A percentile compares a stretch with the other conserved stretches of the same genome.
Conservation (phyloP, 1,140 invertebrate genomes). For the Globodera ellingtonae region DNA sequence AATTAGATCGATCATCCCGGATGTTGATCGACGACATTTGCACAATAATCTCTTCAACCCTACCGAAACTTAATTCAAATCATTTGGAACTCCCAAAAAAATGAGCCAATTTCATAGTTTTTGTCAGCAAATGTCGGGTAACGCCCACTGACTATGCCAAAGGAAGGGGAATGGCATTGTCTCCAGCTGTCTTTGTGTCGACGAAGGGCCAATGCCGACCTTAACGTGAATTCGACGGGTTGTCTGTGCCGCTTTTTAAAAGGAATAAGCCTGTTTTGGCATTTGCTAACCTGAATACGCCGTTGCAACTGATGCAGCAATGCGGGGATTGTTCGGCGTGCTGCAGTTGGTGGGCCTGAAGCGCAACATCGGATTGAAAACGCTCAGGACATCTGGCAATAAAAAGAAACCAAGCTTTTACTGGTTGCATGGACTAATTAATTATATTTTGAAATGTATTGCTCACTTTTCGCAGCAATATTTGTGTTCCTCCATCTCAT, state of each 20-base stretch:
- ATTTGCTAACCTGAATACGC: conserved; percentile 34
- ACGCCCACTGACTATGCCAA: conserved; percentile 38
- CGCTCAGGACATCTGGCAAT: conserved; percentile 46
- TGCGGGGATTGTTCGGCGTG: conserved; percentile 52
- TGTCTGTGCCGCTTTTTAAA: background rate
- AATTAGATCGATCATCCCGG: background rate
- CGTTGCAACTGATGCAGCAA: conserved; percentile 42
- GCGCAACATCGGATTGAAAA: conserved; percentile 38
- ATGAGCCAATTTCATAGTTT: too few species aligned
- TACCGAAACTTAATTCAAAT: too few species aligned
- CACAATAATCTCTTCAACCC: too few species aligned
- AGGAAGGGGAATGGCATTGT: conserved; percentile 50
- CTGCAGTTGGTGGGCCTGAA: conserved; percentile 40
- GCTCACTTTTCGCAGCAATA: conserved; percentile 39
- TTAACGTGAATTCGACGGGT: conserved; percentile 14
- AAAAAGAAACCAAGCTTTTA: background rate
- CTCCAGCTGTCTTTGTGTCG: conserved; percentile 54
- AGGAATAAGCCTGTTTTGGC: too few species aligned
- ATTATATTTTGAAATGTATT: background rate
- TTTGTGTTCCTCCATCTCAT: conserved; percentile 37
- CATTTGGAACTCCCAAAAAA: too few species aligned
- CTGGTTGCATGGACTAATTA: background rate
- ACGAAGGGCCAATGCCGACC: conserved; percentile 49
- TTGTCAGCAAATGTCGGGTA: conserved; percentile 22
- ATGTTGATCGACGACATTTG: too few species aligned